Percentiles rank a stretch among this genome's conserved stretches.
phyloP scores from a whole-genome alignment of 64 coral and sea anemone species.

The Dendronephthya gigantea region DNA sequence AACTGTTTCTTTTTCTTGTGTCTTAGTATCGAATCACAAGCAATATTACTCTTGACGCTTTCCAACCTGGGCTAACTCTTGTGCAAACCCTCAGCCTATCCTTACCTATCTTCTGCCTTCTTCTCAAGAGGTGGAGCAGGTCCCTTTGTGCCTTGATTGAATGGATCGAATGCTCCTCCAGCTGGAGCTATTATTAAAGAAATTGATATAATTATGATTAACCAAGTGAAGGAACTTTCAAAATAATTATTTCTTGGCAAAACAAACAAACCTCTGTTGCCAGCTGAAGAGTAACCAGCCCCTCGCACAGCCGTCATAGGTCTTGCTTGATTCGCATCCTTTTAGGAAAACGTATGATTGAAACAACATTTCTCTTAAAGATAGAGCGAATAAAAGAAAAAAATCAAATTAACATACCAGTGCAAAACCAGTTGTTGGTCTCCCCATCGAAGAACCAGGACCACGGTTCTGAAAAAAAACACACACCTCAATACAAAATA shows the following conservation, averaged over 20 bases:
- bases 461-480: conserved; percentile 43
- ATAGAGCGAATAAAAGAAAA: too few relatives aligned
- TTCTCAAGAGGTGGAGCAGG: conserved; percentile 86
- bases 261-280: conserved; percentile 29
- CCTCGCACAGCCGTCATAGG: conserved; percentile 96
- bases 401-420: conserved; percentile 43
- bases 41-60: too few relatives aligned
- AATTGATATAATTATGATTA: too few relatives aligned
- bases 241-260: not conserved
- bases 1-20: too few relatives aligned
- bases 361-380: too few relatives aligned
- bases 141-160: conserved; percentile 53
- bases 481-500: not conserved
- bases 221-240: not conserved
- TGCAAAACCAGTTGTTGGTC: conserved; percentile 87
- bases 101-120: conserved; percentile 93
- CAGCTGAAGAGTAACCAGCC: conserved; percentile 78
- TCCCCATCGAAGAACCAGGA: conserved; percentile 93
- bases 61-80: too few relatives aligned
- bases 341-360: not conserved
- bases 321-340: conserved; percentile 80
- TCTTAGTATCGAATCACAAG: too few relatives aligned
- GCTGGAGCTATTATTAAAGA: not conserved
- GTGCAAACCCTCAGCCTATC: too few relatives aligned
- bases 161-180: conserved; percentile 79